Evolutionary conservation across 2,113 vertebrate genomes (phyloP), one percentile per base, ranked within the genome.

Genomic region (Gallinago jamesoni): DNA sequence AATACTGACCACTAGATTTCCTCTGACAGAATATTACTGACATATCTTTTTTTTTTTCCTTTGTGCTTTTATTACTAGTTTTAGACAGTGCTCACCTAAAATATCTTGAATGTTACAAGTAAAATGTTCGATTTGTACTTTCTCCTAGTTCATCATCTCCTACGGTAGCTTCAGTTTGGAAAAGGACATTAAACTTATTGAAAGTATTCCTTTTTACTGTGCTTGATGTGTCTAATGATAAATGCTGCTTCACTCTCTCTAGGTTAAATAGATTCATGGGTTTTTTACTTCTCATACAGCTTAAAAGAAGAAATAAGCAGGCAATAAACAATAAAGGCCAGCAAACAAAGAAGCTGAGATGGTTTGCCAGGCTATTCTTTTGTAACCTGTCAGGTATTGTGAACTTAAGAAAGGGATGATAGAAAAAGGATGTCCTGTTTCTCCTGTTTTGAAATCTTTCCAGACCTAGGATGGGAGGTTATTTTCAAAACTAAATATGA

Each of bases 201-300:
- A 50, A 41, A 78, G 35, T 43, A 66, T 93, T 93, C 69, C 55
- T 45, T 92, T 85, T 82, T 55, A 66, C 28, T 57, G 72, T 74
- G 76, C 89, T 87, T 94, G 56, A 73, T 88, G 23, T 79, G n/a
- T 73, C 78, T 76, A 53, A 86, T 84, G 83, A 87, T 48, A 95
- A 95, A 81, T 60, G 11, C 56, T 92, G 50, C 64, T 76, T 94
- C 62, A 22, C n/a, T 94, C 66, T 90, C 59, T 50, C 60, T 76
- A 75, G 60, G 81, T 93, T 69, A 92, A 94, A 88, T 87, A 53
- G 74, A 89, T 94, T 76, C 33, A 84, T 73, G 30, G 35, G 60
- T 70, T 87, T 67, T 12, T 76, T 87, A 37, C 4, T 3, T 52
- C 57, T 79, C 8, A 3, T 74, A 6, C 56, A 69, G 47, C 47